Base-by-base conservation (phyloP, 2,888 invertebrate genomes). In the Odontocolon sp. region DNA sequence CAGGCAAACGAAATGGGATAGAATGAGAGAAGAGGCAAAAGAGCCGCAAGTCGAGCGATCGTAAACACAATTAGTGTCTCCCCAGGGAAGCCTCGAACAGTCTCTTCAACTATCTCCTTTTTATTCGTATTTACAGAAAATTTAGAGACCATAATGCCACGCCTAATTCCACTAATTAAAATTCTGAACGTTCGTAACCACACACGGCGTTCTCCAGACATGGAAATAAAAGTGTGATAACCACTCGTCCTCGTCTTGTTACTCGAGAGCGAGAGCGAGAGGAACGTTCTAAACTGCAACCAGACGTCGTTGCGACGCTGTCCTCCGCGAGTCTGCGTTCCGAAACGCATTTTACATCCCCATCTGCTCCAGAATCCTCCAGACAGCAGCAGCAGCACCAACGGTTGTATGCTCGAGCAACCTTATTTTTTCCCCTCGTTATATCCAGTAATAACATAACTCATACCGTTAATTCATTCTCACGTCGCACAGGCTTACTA, bases 21-120 rank as follows among this genome's bases (percentile, higher is more conserved):
- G 50, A 11, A 54, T 54, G 23, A 42, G 6, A 26, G 33, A 1
- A 11, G 42, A 31, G 31, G 66, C 33, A 61, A 70, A 61, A 72
- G 81, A 80, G 74, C 42, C 78, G 79, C 78, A 66, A 77, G 79
- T 72, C 78, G 79, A 72, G 67, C 80, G 83, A 81, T 86, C 86
- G 86, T 87, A 87, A 87, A 87, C 80, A 87, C 83, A 87, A 87
- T 87, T 87, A 87, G 84, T 80, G 87, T 87, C 86, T 81, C 71
- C 64, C 70, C 68, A 69, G 73, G 77, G 77, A 81, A 78, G 67
- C 52, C 75, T 78, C 79, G 80, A 77, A 75, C 63, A 54, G 47
- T 66, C 52, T 68, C 64, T 82, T 71, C 63, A 16, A 26, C 61
- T 42, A 45, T 76, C 50, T 50, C 64, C 28, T 61, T 54, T 57